Base-by-base conservation (phyloP, 30 jellyfish, hydroid and myxozoan species). In the Cassiopea andromeda region DNA sequence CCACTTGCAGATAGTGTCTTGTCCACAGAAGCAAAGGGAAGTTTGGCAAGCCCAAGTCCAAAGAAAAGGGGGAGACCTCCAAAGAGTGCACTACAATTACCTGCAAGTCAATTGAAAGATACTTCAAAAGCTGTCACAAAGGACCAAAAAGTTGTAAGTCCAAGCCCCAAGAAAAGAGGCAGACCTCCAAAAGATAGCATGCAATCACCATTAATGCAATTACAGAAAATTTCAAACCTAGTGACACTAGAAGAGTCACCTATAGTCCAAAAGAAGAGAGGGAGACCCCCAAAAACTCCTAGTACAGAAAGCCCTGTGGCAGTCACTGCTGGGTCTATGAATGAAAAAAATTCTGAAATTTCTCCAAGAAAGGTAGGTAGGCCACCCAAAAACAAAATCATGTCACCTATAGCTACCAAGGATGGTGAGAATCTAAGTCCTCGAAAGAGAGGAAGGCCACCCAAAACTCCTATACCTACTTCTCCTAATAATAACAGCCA, bases 381-480 rank as follows among this genome's bases (percentile, higher is more conserved):
- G 12, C 68, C 83, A 18, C 68, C 83, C 12, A 43, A 75, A 9
- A 45, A 38, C 2, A 46, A 61, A 4, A 1, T 16, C 12, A 13
- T 10, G 72, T 10, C 87, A 78, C 15, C 73, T 64, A 4, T 2
- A 5, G 73, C 73, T 64, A 64, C 2, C 15, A 14, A 14, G 15
- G 27, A 5, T 64, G 43, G 6, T 38, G 81, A 58, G 7, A 61
- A 16, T 57, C 15, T 8, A 13, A 46, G 73, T 49, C 90, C 90
- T 5, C 50, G 67, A 61, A 85, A 85, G 82, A 61, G 87, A 61
- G 93, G 93, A 7, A 73, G 93, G 59, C 93, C 93, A 50, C 81
- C 79, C 54, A 84, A 84, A 50, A 81, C 45, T 16, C 80, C 43
- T 54, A 54, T 54, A 10, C 12, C 64, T 54, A 54, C 7, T 3